Percentiles rank a stretch among this genome's conserved stretches.
Evolutionary conservation across 2,888 invertebrate species (phyloP).

Genomic region (Anagyrus pseudococci): DNA sequence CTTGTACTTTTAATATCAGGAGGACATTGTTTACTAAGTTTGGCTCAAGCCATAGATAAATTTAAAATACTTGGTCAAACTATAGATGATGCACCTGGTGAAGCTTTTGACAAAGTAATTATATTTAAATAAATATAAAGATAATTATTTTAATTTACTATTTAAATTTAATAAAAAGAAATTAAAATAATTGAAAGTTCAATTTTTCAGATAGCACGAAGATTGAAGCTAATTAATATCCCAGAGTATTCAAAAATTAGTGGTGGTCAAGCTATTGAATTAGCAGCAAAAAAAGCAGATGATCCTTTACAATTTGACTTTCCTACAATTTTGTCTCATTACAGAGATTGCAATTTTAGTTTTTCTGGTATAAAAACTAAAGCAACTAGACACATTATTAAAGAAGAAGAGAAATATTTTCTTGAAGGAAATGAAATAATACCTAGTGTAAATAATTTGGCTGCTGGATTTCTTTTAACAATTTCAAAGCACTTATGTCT

Average conservation of each 20-base stretch:
- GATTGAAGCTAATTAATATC: conserved; percentile 81
- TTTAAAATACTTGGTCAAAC: conserved; percentile 82
- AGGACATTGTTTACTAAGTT: conserved; percentile 84
- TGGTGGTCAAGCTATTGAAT: conserved; percentile 88
- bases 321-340: conserved; percentile 69
- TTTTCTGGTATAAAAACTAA: conserved; percentile 82
- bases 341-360: conserved; percentile 88
- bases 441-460: conserved; percentile 79
- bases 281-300: conserved; percentile 74
- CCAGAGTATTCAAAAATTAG: conserved; percentile 74
- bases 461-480: conserved; percentile 82
- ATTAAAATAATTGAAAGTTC: not conserved
- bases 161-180: not conserved
- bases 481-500: conserved; percentile 81
- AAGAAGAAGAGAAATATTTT: conserved; percentile 69
- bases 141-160: not conserved
- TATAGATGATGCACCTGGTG: conserved; percentile 90
- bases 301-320: conserved; percentile 73
- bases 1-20: conserved; percentile 90
- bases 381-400: conserved; percentile 64
- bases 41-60: conserved; percentile 76
- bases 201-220: conserved; percentile 72
- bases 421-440: conserved; percentile 74
- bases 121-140: not conserved
- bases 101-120: conserved; percentile 87